These are phyloP conservation scores for Nudaria mundana DNA, from an alignment of 2,888 invertebrate species.

Conservation along the genomic window DNA sequence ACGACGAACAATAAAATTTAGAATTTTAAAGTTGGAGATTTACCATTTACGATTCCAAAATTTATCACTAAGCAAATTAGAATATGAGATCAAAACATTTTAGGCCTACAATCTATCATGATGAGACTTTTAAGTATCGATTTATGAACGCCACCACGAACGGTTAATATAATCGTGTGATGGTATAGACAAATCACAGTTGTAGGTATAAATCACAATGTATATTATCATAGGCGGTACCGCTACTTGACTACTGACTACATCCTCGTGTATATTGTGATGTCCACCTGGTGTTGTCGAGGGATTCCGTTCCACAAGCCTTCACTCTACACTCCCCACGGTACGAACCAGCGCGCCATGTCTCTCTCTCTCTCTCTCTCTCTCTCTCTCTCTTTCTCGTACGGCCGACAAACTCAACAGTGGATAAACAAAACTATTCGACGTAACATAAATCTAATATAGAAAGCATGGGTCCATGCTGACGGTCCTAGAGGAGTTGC, in stretches of 20 bases:
- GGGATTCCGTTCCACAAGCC: conserved; percentile 61
- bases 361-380: no score
- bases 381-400: conserved; percentile 18
- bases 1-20: conserved; percentile 69
- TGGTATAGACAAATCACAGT: conserved; percentile 78
- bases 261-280: conserved; percentile 41
- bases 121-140: conserved; percentile 75
- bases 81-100: conserved; percentile 80
- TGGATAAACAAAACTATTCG: conserved; percentile 60
- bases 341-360: conserved; percentile 20
- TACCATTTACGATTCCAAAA: conserved; percentile 71
- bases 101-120: conserved; percentile 79
- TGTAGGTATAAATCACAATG: conserved; percentile 76
- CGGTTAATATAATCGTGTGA: conserved; percentile 65
- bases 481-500: conserved; percentile 45
- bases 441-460: conserved; percentile 57
- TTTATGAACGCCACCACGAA: conserved; percentile 74
- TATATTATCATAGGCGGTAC: conserved; percentile 72
- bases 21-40: conserved; percentile 72
- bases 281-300: conserved; percentile 47
- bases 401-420: conserved; percentile 59
- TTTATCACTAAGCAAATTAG: conserved; percentile 80
- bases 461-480: conserved; percentile 65
- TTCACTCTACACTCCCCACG: conserved; percentile 20
- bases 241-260: conserved; percentile 67